Evolutionary conservation across 2,888 invertebrate species (phyloP).

Genomic region (Tachina grossa): DNA sequence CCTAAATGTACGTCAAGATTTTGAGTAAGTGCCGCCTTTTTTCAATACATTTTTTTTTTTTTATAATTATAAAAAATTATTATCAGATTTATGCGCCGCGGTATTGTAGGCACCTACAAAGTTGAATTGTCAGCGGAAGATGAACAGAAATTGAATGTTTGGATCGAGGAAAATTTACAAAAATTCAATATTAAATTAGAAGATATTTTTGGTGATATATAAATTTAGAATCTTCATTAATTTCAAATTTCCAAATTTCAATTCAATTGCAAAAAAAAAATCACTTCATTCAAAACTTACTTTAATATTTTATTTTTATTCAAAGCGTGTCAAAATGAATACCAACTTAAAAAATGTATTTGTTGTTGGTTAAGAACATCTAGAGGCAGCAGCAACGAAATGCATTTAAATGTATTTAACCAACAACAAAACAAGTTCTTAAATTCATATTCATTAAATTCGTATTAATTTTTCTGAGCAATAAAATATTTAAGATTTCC

Average conservation of each 20-base stretch:
- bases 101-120: slow-evolving; percentile 72
- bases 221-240: slow-evolving; percentile 2
- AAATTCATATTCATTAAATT: too few species aligned
- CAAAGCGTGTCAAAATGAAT: too few species aligned
- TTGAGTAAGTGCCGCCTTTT: slow-evolving; percentile 43
- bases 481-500: too few species aligned
- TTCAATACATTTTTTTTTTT: neutral
- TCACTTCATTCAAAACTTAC: too few species aligned
- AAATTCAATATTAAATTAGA: slow-evolving; percentile 57
- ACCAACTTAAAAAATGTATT: too few species aligned
- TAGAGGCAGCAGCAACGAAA: too few species aligned
- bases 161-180: slow-evolving; percentile 55
- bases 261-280: neutral
- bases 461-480: too few species aligned
- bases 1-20: slow-evolving; percentile 13
- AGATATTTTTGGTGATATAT: slow-evolving; percentile 71
- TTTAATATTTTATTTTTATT: too few species aligned
- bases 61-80: neutral
- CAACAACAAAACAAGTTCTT: too few species aligned
- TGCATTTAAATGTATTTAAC: too few species aligned
- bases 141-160: slow-evolving; percentile 66
- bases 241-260: neutral
- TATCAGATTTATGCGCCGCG: slow-evolving; percentile 73
- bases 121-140: slow-evolving; percentile 69
- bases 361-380: too few species aligned